Evolutionary conservation across 2,888 invertebrate species (phyloP).

Genomic region (Campoplex capitator): DNA sequence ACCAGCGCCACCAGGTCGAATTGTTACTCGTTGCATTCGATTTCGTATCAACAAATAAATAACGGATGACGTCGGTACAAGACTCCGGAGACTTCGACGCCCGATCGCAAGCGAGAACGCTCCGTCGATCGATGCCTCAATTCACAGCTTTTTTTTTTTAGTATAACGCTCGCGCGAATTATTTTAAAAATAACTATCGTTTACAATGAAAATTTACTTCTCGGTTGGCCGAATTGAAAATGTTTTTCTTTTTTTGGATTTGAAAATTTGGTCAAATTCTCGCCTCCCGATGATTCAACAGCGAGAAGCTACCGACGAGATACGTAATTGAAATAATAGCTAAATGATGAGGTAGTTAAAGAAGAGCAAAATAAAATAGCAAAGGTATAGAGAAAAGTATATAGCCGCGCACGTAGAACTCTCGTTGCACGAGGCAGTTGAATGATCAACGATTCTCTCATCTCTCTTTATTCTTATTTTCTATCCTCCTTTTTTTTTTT

Average conservation of each 20-base stretch:
- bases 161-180: no score
- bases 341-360: conserved; percentile 3
- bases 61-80: background rate
- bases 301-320: background rate
- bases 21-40: background rate
- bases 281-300: no score
- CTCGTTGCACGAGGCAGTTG: conserved; percentile 57
- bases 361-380: conserved; percentile 38
- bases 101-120: background rate
- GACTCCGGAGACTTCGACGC: conserved; percentile 14
- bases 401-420: background rate
- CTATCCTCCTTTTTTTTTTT: conserved; percentile 23
- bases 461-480: conserved; percentile 22
- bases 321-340: background rate
- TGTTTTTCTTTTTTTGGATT: background rate
- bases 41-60: conserved; percentile 7
- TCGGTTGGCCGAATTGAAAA: background rate
- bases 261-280: background rate
- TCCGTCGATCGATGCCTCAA: background rate
- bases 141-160: background rate
- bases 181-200: no score
- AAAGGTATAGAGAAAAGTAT: conserved; percentile 49
- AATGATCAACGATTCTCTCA: conserved; percentile 66
- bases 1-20: background rate
- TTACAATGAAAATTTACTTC: no score